Evolutionary conservation across 2,888 invertebrate species (phyloP).

Genomic region (Boloria euphrosyne): DNA sequence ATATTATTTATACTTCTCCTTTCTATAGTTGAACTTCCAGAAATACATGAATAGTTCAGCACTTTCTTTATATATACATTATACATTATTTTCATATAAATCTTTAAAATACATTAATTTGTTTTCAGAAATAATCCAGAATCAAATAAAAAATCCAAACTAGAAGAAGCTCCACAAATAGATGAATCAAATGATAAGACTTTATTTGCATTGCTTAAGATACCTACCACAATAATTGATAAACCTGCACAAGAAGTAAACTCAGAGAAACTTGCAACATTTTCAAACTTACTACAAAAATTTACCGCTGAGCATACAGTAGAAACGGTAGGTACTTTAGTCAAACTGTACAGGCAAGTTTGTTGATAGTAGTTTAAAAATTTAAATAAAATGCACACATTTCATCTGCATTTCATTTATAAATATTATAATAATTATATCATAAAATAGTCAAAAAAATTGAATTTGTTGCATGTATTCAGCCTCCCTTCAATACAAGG

Average conservation of each 20-base stretch:
- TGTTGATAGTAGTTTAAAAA: too few species aligned
- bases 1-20: not conserved
- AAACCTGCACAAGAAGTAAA: slow-evolving; percentile 59
- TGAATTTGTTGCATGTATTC: too few species aligned
- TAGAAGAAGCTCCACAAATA: slow-evolving; percentile 51
- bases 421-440: too few species aligned
- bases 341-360: too few species aligned
- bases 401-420: too few species aligned
- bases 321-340: slow-evolving; percentile 60
- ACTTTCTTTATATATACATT: not conserved
- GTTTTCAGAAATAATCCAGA: slow-evolving; percentile 56
- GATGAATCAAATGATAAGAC: slow-evolving; percentile 83
- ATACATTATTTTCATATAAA: not conserved
- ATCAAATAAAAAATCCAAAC: slow-evolving; percentile 60
- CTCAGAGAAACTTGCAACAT: slow-evolving; percentile 69
- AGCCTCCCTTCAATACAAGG: too few species aligned
- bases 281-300: slow-evolving; percentile 75
- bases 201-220: slow-evolving; percentile 79
- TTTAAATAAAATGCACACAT: too few species aligned
- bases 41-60: not conserved
- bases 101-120: not conserved
- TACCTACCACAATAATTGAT: slow-evolving; percentile 62
- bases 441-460: too few species aligned
- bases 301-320: slow-evolving; percentile 73
- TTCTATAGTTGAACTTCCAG: not conserved